Base-by-base conservation (phyloP, 2,888 invertebrate species). In the Phania funesta region DNA sequence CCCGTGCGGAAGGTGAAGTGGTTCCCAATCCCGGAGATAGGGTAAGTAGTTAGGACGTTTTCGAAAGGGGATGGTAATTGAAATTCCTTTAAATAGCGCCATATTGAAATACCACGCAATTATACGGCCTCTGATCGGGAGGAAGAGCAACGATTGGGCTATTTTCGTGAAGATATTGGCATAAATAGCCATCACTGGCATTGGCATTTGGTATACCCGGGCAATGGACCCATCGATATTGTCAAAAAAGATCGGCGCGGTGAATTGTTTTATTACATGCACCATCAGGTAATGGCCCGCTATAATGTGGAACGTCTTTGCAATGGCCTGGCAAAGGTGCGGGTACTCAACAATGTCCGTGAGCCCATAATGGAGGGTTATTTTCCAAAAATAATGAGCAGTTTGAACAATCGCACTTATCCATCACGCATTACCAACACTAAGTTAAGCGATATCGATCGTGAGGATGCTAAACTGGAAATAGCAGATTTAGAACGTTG, bases 121-220 rank as follows among this genome's bases (percentile, higher is more conserved):
- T 96, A 94, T 89, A 95, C 96, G 0, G 96, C 96, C 0, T 93
- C 94, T 0, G 93, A 94, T 83, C 87, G 92, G 3, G 96, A 97
- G 86, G 94, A 94, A 0, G 97, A 97, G 86, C 96, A 97, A 89
- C 93, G 95, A 5, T 90, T 96, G 80, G 95, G 96, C 32, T 97
- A 97, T 91, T 97, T 95, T 93, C 93, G 96, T 46, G 97, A 97
- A 89, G 97, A 96, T 90, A 92, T 96, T 80, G 96, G 96, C 84
- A 92, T 97, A 85, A 97, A 97, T 91, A 93, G 96, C 64, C 97
- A 97, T 89, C 97, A 97, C 89, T 97, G 97, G 96, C 96, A 97
- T 88, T 97, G 96, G 97, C 97, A 97, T 90, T 92, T 97, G 85
- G 96, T 96, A 1, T 97, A 96, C 89, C 96, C 96, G 0, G 94